Evolutionary conservation across 1,140 invertebrate species (phyloP).

Genomic region (Ylistrum balloti): DNA sequence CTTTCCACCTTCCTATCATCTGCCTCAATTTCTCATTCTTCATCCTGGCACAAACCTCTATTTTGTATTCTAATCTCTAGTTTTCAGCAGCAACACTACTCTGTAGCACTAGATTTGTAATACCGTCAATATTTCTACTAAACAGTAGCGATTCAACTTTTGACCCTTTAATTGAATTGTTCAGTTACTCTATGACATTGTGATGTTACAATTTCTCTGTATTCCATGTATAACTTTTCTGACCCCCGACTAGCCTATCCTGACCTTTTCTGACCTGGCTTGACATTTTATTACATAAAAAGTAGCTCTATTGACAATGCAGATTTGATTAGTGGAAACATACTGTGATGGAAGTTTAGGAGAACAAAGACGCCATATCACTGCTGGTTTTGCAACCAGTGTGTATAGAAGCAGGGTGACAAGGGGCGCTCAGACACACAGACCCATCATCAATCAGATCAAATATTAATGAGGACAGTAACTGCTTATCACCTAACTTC

Average conservation of each 20-base stretch:
- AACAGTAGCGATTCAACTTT: too few species aligned
- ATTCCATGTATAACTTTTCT: not conserved
- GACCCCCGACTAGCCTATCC: not conserved
- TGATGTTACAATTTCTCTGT: too few species aligned
- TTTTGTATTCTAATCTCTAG: too few species aligned
- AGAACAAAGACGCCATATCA: not conserved
- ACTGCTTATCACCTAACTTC: not conserved
- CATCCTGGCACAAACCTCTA: too few species aligned
- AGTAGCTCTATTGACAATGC: not conserved
- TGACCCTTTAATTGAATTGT: too few species aligned
- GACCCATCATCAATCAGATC: constrained; percentile 3
- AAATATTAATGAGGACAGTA: constrained; percentile 35
- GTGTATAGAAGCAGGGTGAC: not conserved
- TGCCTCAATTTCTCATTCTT: too few species aligned
- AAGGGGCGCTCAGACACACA: not conserved
- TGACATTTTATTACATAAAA: constrained; percentile 35
- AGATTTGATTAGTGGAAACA: not conserved
- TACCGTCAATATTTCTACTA: too few species aligned
- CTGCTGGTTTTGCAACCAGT: constrained; percentile 6
- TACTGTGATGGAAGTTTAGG: not conserved
- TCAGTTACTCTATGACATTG: too few species aligned
- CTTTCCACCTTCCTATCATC: too few species aligned
- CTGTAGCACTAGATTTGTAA: too few species aligned
- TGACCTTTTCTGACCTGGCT: not conserved
- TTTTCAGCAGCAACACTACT: too few species aligned